Evolutionary conservation across 2,113 vertebrate species (phyloP), one percentile per base, ranked within the genome.

Genomic region (Leptobrachium leishanense): DNA sequence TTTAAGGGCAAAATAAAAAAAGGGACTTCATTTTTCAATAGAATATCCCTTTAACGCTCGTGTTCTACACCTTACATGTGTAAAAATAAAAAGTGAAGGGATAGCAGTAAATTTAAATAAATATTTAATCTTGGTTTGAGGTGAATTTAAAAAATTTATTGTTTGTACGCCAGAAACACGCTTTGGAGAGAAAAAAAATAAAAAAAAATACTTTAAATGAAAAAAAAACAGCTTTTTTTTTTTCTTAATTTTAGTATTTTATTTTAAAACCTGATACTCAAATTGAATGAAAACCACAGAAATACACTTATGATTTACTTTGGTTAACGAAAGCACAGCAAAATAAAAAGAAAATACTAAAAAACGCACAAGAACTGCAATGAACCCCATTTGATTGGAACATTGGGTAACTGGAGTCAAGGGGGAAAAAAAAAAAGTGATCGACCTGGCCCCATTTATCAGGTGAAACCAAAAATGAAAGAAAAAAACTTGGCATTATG

Each of bases 241-340:
- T 46, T 31, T 53, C 55, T 53, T 40, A 63, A 85, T 89, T 93
- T 89, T 92, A 90, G 91, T 67, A 82, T 89, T 93, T 94, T 92
- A 95, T 96, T 94, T 95, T 88, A 95, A 96, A 98, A 98, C 95
- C 96, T 92, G 87, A 94, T 95, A 94, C 92, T 92, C 94, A 96
- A 96, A 92, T 93, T 94, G 93, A 95, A 92, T 92, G 93, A 88
- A 91, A 93, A 96, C 90, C 94, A 97, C 95, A 95, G 92, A 93
- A 96, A 93, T 89, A 96, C 95, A 96, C 88, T 87, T 92, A 95
- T 90, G 89, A 92, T 88, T 85, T 72, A 86, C 54, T 40, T 81
- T 87, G 83, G 84, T 94, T 93, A 92, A 95, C 90, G 87, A 86
- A 89, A 46, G 84, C 90, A 92, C 92, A 88, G 91, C 93, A 89